Evolutionary conservation across 2,113 vertebrate genomes (phyloP).

Genomic region (Apus apus): DNA sequence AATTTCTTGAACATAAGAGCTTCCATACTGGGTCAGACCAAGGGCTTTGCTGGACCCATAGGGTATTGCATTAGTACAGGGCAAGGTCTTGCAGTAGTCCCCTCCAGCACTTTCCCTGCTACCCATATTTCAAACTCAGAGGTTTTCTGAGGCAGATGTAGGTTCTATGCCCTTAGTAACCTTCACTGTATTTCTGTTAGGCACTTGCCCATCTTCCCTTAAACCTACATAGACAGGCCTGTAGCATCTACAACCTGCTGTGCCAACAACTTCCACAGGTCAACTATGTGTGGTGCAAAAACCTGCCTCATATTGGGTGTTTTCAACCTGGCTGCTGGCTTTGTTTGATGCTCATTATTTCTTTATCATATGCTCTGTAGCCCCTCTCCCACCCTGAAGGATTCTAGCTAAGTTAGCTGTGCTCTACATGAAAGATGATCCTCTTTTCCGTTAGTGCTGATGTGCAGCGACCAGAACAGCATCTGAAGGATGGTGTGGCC

Average conservation of each 20-base stretch:
- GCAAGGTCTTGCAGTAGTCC: neutral
- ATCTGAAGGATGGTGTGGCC: neutral
- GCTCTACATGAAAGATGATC: neutral
- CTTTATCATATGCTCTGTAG: neutral
- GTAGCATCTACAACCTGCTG: neutral
- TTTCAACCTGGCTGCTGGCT: neutral
- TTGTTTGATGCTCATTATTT: neutral
- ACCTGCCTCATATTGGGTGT: neutral
- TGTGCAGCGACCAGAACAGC: neutral
- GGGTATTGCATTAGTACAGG: accelerated
- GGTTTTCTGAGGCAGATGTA: neutral
- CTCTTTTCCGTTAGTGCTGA: neutral
- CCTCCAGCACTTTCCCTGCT: neutral
- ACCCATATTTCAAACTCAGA: neutral
- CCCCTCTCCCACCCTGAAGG: neutral
- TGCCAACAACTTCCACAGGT: neutral
- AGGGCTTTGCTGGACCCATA: neutral
- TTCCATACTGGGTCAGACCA: neutral
- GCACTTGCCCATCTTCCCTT: neutral
- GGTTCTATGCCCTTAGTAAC: neutral
- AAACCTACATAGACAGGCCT: neutral
- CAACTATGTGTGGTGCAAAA: neutral
- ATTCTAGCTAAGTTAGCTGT: neutral
- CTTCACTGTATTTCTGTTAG: neutral
- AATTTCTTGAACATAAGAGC: neutral